Evolutionary conservation across 1,140 invertebrate genomes (phyloP).

Genomic region (Helicoverpa armigera): DNA sequence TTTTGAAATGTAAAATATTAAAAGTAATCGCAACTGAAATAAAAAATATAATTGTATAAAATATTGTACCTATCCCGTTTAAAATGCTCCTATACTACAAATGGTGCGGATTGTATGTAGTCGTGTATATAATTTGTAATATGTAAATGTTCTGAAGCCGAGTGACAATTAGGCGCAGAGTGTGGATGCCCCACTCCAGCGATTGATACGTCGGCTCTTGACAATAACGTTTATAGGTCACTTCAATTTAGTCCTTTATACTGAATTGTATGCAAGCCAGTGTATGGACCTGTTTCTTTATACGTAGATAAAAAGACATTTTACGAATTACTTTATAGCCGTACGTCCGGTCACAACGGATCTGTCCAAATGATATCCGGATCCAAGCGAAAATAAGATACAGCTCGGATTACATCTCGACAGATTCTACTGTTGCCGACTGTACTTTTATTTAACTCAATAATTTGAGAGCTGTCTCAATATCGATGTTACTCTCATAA

Average conservation of each 20-base stretch:
- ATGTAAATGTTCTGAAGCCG: constrained; percentile 38
- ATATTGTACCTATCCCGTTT: constrained; percentile 15
- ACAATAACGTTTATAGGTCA: constrained; percentile 46
- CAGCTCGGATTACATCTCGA: neutral
- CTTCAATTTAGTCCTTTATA: constrained; percentile 41
- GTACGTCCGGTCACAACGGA: neutral
- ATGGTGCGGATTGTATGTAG: constrained; percentile 34
- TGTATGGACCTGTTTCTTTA: constrained; percentile 34
- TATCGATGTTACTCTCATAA: constrained; percentile 50
- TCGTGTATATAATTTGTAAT: constrained; percentile 48
- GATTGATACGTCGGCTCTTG: constrained; percentile 33
- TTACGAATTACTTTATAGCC: constrained; percentile 40
- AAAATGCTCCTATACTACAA: constrained; percentile 8
- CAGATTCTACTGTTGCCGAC: neutral
- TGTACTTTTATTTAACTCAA: constrained; percentile 45
- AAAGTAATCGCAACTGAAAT: neutral
- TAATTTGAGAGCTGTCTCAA: constrained; percentile 43
- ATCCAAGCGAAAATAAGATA: neutral
- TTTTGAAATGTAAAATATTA: constrained; percentile 10
- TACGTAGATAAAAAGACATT: constrained; percentile 48
- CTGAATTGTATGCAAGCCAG: constrained; percentile 35
- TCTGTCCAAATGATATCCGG: constrained; percentile 12
- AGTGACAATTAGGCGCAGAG: constrained; percentile 6
- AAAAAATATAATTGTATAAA: constrained; percentile 19
- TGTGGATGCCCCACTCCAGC: neutral